Conservation (phyloP, 92 coral and sea anemone species). For the Siderastrea siderea region DNA sequence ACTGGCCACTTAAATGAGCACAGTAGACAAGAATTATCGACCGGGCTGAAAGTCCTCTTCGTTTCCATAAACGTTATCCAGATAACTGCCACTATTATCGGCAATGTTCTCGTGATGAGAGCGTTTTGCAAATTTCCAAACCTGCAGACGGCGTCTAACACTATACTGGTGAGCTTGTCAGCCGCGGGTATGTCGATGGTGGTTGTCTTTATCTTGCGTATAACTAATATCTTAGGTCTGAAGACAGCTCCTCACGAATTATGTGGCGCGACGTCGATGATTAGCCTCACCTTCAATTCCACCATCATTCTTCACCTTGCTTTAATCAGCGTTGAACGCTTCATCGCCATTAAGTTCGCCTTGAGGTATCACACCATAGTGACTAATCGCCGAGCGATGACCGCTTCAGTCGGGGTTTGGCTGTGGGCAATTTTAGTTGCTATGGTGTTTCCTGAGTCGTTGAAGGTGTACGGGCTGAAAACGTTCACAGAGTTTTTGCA, state of each 20-base stretch:
- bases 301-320: constrained; percentile 40
- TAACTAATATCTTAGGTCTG: neutral
- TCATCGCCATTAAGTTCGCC: constrained; percentile 42
- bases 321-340: constrained; percentile 36
- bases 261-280: constrained; percentile 9
- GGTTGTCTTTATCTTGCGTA: constrained; percentile 8
- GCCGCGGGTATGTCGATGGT: constrained; percentile 40
- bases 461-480: neutral
- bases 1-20: neutral
- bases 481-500: neutral
- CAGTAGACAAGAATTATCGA: neutral
- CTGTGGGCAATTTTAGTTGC: constrained; percentile 18
- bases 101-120: constrained; percentile 33
- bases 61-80: neutral
- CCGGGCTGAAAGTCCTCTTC: neutral
- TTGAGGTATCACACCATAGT: constrained; percentile 30
- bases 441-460: neutral
- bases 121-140: constrained; percentile 32
- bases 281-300: constrained; percentile 11
- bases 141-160: constrained; percentile 47
- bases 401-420: constrained; percentile 17
- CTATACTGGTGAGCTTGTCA: constrained; percentile 57
- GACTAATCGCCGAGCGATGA: constrained; percentile 24
- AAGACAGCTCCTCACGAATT: neutral
- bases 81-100: constrained; percentile 11